These are phyloP conservation scores for Drosophila maculinotata DNA, from an alignment of 2,888 invertebrate species.

Conservation along the genomic window DNA sequence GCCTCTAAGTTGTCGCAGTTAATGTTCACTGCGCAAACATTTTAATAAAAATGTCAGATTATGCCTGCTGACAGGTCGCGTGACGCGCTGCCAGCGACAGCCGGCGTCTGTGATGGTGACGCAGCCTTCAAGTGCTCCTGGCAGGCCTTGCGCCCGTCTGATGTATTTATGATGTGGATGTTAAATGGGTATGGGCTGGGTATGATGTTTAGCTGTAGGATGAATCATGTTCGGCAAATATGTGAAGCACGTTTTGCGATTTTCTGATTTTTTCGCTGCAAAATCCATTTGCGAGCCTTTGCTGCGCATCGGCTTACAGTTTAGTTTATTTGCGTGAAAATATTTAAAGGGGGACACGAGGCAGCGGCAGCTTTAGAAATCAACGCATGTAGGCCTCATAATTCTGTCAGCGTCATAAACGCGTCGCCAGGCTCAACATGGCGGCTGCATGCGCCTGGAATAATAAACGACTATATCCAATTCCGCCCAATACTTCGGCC, in stretches of 20 bases:
- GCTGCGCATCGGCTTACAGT: constrained; percentile 64
- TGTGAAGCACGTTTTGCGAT: constrained; percentile 81
- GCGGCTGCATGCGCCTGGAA: constrained; percentile 73
- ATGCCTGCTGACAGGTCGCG: constrained; percentile 78
- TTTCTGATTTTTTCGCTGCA: constrained; percentile 63
- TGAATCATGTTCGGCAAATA: constrained; percentile 45
- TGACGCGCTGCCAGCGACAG: constrained; percentile 79
- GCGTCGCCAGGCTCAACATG: constrained; percentile 73
- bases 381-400: constrained; percentile 82
- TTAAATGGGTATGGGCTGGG: constrained; percentile 11
- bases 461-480: constrained; percentile 74
- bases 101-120: constrained; percentile 55
- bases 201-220: constrained; percentile 1
- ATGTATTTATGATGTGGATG: constrained; percentile 75
- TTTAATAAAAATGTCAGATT: constrained; percentile 83
- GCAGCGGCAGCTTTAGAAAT: constrained; percentile 54
- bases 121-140: constrained; percentile 58
- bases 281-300: constrained; percentile 67
- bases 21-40: constrained; percentile 72
- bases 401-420: constrained; percentile 82
- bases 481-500: constrained; percentile 19
- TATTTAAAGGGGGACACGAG: constrained; percentile 71
- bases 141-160: constrained; percentile 51
- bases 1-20: constrained; percentile 59
- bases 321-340: constrained; percentile 79